These are phyloP conservation scores for Abrostola triplasia DNA, from an alignment of 2,888 invertebrate species.

Conservation along the genomic window DNA sequence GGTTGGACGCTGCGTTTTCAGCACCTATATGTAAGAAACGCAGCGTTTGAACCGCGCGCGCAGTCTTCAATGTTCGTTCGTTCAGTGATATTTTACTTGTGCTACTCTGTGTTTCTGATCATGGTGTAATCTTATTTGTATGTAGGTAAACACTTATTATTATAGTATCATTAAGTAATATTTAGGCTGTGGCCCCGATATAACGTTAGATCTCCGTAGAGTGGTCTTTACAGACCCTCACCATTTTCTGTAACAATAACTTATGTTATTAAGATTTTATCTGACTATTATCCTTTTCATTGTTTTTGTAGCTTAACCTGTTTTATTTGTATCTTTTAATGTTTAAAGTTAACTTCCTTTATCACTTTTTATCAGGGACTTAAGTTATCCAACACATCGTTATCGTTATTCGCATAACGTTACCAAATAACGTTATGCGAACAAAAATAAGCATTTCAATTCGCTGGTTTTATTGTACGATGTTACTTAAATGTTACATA, in stretches of 20 bases:
- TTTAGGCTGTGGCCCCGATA: constrained; percentile 51
- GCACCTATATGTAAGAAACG: constrained; percentile 6
- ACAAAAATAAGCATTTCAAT: too few species aligned
- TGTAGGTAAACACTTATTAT: constrained; percentile 63
- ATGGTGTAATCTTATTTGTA: constrained; percentile 59
- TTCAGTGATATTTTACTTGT: constrained; percentile 64
- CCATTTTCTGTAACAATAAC: constrained; percentile 20
- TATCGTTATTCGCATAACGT: too few species aligned
- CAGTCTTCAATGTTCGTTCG: constrained; percentile 9
- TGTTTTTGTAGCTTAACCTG: not conserved
- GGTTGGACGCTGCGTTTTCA: constrained; percentile 14
- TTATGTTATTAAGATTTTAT: not conserved
- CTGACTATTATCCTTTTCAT: not conserved
- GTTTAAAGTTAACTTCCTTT: too few species aligned
- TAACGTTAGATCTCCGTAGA: constrained; percentile 43
- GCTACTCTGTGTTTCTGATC: constrained; percentile 63
- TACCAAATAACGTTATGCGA: too few species aligned
- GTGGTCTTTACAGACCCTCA: constrained; percentile 30
- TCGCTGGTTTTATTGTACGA: not conserved
- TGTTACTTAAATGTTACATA: not conserved
- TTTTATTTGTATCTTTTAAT: too few species aligned
- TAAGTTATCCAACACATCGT: too few species aligned
- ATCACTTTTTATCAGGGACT: too few species aligned
- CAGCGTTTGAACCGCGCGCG: constrained; percentile 15
- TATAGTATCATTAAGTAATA: constrained; percentile 60